Conservation (phyloP, 2,113 vertebrate species). For the Fukomys damarensis region DNA sequence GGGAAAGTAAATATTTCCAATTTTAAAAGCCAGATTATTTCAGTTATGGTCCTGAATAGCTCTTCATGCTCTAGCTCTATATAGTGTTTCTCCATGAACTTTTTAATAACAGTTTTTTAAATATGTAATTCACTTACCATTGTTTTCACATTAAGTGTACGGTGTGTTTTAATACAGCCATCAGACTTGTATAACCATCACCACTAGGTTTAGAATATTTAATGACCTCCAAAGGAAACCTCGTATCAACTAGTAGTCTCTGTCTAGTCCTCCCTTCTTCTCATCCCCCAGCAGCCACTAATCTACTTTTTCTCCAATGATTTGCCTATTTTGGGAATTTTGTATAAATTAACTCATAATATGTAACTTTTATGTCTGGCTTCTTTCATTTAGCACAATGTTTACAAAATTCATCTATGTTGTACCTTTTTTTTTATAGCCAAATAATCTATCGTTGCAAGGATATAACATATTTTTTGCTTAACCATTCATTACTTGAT, state of each 20-base stretch:
- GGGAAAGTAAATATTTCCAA: not conserved
- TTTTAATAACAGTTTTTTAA: not conserved
- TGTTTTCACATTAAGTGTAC: not conserved
- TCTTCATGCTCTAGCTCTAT: not conserved
- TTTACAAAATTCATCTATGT: not conserved
- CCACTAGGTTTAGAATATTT: conserved; percentile 41
- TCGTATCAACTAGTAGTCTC: not conserved
- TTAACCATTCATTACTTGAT: not conserved
- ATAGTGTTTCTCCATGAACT: not conserved
- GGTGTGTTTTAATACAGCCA: conserved; percentile 6
- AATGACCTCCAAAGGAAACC: not conserved
- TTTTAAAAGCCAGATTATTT: not conserved
- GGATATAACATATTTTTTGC: not conserved
- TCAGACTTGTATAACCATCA: not conserved
- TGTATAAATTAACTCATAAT: not conserved
- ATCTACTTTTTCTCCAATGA: not conserved
- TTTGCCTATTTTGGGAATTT: conserved; percentile 22
- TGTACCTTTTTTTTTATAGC: not conserved
- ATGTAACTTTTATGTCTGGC: not conserved
- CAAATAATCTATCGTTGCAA: not conserved
- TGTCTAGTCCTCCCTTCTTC: not conserved
- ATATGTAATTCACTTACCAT: conserved; percentile 1
- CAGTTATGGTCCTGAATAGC: not conserved
- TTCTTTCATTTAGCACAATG: not conserved
- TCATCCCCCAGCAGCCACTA: not conserved